Conservation (phyloP, 2,113 vertebrate species). For the Bos taurus region ARS-UCD2.0 NC_037346.1:47971001-47971500, state of each 20-base stretch:
- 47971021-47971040: conserved; percentile 85
- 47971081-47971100: conserved; percentile 97
- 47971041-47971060: conserved; percentile 96
- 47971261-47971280: conserved; percentile 77
- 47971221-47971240: conserved; percentile 95
- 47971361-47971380: conserved; percentile 38
- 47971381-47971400: conserved; percentile 16
- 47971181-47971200: conserved; percentile 94
- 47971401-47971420: conserved; percentile 13
- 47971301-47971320: background rate
- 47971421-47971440: background rate
- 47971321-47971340: conserved; percentile 45
- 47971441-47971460: conserved; percentile 42
- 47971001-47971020: background rate
- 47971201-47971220: conserved; percentile 93
- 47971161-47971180: conserved; percentile 92
- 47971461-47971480: conserved; percentile 42
- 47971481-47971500: background rate
- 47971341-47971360: conserved; percentile 60
- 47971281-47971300: conserved; percentile 29
- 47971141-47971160: conserved; percentile 90
- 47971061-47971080: conserved; percentile 98
- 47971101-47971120: conserved; percentile 98
- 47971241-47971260: conserved; percentile 94
- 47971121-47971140: conserved; percentile 97